Percentiles rank a stretch among this genome's conserved stretches.
Evolutionary conservation across 2,888 invertebrate species (phyloP).

Genomic region (Epirrhoe tristata): DNA sequence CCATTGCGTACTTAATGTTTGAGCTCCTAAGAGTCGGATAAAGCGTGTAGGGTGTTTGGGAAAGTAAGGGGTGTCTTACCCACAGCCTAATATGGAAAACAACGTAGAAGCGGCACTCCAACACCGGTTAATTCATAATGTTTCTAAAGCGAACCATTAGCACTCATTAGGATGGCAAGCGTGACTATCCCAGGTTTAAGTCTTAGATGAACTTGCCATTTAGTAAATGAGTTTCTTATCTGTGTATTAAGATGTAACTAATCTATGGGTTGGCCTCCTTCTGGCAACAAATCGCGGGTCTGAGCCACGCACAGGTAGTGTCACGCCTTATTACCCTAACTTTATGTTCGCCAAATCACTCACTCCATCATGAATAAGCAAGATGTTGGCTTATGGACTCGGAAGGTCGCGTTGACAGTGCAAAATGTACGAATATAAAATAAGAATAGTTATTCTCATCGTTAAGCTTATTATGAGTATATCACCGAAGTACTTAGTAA

Average conservation of each 20-base stretch:
- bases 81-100: slow-evolving; percentile 4
- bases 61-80: slow-evolving; percentile 39
- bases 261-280: slow-evolving; percentile 56
- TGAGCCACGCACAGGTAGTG: slow-evolving; percentile 72
- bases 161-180: background rate
- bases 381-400: slow-evolving; percentile 57
- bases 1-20: slow-evolving; percentile 71
- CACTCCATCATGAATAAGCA: slow-evolving; percentile 71
- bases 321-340: slow-evolving; percentile 74
- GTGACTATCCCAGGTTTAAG: background rate
- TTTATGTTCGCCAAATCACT: slow-evolving; percentile 75
- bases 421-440: background rate
- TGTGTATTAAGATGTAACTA: slow-evolving; percentile 5
- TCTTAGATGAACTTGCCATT: background rate
- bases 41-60: slow-evolving; percentile 44
- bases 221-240: slow-evolving; percentile 10
- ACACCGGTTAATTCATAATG: background rate
- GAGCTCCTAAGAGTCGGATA: slow-evolving; percentile 57
- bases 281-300: slow-evolving; percentile 67
- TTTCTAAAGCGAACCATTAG: background rate
- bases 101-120: slow-evolving; percentile 12
- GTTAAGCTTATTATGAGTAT: background rate
- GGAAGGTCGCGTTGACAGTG: slow-evolving; percentile 38
- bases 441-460: background rate
- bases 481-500: background rate